Evolutionary conservation across 2,113 vertebrate species (phyloP).

Genomic region (Suncus etruscus): DNA sequence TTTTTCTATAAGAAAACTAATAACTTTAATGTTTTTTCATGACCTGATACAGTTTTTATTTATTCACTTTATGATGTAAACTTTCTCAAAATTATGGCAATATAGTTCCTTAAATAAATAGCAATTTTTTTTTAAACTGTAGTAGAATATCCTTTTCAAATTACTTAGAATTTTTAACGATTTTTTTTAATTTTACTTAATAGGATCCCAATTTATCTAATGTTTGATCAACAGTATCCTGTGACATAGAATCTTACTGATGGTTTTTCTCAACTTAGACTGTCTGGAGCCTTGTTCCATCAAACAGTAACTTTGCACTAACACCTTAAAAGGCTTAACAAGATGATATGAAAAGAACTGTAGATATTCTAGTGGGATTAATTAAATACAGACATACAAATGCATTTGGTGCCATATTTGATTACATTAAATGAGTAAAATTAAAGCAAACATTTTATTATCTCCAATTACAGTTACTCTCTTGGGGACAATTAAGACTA

Average conservation of each 20-base stretch:
- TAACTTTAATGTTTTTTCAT: neutral
- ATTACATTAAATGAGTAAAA: slow-evolving; percentile 89
- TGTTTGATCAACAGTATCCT: slow-evolving; percentile 87
- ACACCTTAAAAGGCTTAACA: slow-evolving; percentile 88
- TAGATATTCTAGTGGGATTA: slow-evolving; percentile 84
- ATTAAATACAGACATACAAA: slow-evolving; percentile 88
- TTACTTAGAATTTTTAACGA: neutral
- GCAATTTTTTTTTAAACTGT: neutral
- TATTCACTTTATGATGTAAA: slow-evolving; percentile 24
- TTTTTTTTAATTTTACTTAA: slow-evolving; percentile 45
- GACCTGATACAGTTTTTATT: neutral
- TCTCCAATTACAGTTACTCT: slow-evolving; percentile 84
- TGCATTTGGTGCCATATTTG: slow-evolving; percentile 88
- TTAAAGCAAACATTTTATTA: slow-evolving; percentile 87
- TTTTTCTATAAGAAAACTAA: slow-evolving; percentile 25
- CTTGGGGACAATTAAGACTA: slow-evolving; percentile 78
- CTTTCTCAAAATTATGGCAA: slow-evolving; percentile 38
- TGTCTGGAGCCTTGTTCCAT: slow-evolving; percentile 90
- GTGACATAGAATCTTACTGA: slow-evolving; percentile 77
- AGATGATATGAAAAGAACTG: slow-evolving; percentile 77
- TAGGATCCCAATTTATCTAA: slow-evolving; percentile 70
- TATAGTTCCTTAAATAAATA: slow-evolving; percentile 39
- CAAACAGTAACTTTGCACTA: slow-evolving; percentile 85
- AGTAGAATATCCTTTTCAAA: slow-evolving; percentile 22
- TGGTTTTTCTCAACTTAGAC: slow-evolving; percentile 87